Base-by-base conservation (phyloP, 2,113 vertebrate species). In the Vidua macroura region DNA sequence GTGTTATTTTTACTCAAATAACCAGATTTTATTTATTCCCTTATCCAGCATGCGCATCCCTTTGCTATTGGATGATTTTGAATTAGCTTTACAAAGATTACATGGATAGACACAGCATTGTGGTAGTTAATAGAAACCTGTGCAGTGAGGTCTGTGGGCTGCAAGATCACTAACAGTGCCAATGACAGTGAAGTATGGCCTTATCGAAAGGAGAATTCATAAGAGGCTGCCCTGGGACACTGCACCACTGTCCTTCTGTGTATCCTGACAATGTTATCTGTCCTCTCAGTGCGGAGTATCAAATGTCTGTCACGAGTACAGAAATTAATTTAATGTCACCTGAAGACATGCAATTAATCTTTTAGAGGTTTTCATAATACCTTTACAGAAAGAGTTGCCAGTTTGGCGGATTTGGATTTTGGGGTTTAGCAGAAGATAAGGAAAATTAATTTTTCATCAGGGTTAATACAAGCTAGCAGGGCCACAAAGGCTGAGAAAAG, bases 401-500 rank as follows among this genome's bases (percentile, higher is more conserved):
- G 98, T 99, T 99, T 98, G 98, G 98, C 97, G 98, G 99, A 99
- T 99, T 98, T 99, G 99, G 98, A 98, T 99, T 99, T 99, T 98
- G 97, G 98, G 98, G 98, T 99, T 99, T 99, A 99, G 98, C 97
- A 96, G 97, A 98, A 98, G 99, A 99, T 99, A 99, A 99, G 99
- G 98, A 97, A 99, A 99, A 99, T 99, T 99, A 99, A 99, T 99
- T 99, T 99, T 99, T 99, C 98, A 99, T 99, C 98, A 98, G 98
- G 98, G 98, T 98, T 99, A 99, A 99, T 98, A 98, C 98, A 98
- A 98, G 98, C 98, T 98, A 98, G 97, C 94, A 96, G 95, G 97
- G 97, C 98, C 98, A 99, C 99, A 99, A 99, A 99, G 98, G 98
- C 97, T 96, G 97, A 95, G 98, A 96, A 97, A 97, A 98, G 97